Evolutionary conservation across 1,140 invertebrate species (phyloP).

Genomic region (Frieseomelitta varia): DNA sequence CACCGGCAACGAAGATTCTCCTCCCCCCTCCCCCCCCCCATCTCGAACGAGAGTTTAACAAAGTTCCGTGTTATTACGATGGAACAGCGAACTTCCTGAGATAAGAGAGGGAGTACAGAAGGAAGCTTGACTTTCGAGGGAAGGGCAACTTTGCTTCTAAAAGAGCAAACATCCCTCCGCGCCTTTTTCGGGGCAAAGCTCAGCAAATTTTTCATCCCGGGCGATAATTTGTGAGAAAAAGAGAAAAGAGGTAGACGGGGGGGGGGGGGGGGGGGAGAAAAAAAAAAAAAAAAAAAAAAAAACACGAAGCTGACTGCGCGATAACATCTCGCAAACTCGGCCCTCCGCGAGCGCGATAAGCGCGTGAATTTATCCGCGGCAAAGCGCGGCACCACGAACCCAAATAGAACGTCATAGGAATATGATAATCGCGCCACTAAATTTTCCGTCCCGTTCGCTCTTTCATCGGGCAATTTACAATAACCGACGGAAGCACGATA

Average conservation of each 20-base stretch:
- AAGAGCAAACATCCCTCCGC: constrained; percentile 59
- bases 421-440: constrained; percentile 28
- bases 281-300: background rate
- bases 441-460: constrained; percentile 31
- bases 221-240: constrained; percentile 50
- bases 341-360: background rate
- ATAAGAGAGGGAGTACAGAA: constrained; percentile 57
- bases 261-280: background rate
- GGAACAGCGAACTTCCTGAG: constrained; percentile 56
- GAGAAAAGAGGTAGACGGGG: constrained; percentile 12
- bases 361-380: background rate
- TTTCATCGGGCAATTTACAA: constrained; percentile 44
- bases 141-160: constrained; percentile 40
- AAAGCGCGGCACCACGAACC: background rate
- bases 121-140: constrained; percentile 42
- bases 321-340: background rate
- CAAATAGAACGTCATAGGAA: constrained; percentile 17
- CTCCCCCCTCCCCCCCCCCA: constrained; percentile 44
- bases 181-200: constrained; percentile 53
- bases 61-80: constrained; percentile 67
- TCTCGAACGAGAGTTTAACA: constrained; percentile 65
- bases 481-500: constrained; percentile 39
- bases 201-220: constrained; percentile 61
- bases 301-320: background rate
- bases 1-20: constrained; percentile 54